phyloP scores from a whole-genome alignment of 2,797 vertebrate genomes.

The Spheniscus humboldti region DNA sequence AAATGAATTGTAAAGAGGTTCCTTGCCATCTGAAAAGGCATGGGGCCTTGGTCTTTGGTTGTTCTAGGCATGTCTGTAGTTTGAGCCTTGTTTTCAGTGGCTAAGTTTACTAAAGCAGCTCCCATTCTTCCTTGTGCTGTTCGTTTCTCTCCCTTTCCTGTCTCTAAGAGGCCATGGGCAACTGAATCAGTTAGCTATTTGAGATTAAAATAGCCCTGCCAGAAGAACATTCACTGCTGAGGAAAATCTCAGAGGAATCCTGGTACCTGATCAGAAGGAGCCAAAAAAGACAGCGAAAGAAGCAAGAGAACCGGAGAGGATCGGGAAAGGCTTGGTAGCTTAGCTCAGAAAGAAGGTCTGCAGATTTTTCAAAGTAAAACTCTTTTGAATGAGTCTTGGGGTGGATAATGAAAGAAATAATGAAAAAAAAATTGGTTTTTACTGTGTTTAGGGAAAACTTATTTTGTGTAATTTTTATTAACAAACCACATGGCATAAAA shows the following conservation, averaged over 20 bases:
- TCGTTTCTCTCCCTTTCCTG: not conserved
- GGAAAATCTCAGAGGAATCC: not conserved
- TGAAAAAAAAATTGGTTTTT: not conserved
- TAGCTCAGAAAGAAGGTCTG: not conserved
- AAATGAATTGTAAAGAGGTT: not conserved
- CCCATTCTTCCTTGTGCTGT: not conserved
- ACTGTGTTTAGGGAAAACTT: not conserved
- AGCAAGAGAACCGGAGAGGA: not conserved
- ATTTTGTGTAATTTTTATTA: not conserved
- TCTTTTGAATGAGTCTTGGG: not conserved
- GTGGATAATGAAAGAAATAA: not conserved
- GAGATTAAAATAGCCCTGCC: not conserved
- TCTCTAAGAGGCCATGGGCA: not conserved
- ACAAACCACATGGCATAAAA: not conserved
- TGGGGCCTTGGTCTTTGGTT: not conserved
- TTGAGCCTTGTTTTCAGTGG: not conserved
- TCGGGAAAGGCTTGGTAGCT: fast-evolving
- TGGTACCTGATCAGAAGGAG: not conserved
- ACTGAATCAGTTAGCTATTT: not conserved
- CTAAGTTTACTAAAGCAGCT: not conserved
- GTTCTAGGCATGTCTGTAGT: not conserved
- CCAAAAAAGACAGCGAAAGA: not conserved
- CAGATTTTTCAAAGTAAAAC: not conserved
- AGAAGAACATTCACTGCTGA: not conserved
- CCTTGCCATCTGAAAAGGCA: not conserved